Percentiles rank a stretch among this genome's conserved stretches.
Conservation (phyloP, 2,888 invertebrate species). For the Aphidoletes aphidimyza region DNA sequence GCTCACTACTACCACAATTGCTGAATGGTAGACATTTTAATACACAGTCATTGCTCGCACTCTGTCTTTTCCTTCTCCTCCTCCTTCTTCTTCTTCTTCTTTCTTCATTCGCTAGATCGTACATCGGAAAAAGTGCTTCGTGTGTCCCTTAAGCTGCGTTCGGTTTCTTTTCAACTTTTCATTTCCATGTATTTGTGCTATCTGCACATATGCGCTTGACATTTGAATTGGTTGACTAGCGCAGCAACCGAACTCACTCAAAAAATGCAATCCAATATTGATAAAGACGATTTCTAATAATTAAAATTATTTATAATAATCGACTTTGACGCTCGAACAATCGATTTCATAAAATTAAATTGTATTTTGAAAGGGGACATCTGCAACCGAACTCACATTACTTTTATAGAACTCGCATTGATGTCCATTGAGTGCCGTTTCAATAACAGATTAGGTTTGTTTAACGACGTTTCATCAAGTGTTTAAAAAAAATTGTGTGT, state of each 20-base stretch:
- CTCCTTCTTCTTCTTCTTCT: conserved; percentile 8
- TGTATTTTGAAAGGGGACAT: too few relatives aligned
- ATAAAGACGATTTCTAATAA: too few relatives aligned
- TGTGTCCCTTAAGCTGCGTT: conserved; percentile 30
- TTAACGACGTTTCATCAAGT: too few relatives aligned
- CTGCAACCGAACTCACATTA: too few relatives aligned
- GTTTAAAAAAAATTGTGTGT: too few relatives aligned
- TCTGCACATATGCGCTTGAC: conserved; percentile 48
- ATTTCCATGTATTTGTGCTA: not conserved
- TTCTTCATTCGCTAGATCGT: conserved; percentile 18
- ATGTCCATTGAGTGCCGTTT: too few relatives aligned
- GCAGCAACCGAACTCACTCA: not conserved
- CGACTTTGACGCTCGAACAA: too few relatives aligned
- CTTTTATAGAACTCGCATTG: too few relatives aligned
- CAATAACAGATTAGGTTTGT: too few relatives aligned
- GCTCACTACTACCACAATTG: conserved; percentile 45
- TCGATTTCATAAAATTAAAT: too few relatives aligned
- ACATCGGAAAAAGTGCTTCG: conserved; percentile 46
- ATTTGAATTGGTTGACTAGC: not conserved
- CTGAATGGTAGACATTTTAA: conserved; percentile 26
- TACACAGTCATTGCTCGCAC: conserved; percentile 6
- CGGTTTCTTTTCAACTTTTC: conserved; percentile 24
- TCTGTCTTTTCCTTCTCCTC: conserved; percentile 36
- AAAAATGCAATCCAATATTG: not conserved
- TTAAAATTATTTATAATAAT: too few relatives aligned